Conservation (phyloP, 2,113 vertebrate species). For the Sminthopsis crassicaudata region DNA sequence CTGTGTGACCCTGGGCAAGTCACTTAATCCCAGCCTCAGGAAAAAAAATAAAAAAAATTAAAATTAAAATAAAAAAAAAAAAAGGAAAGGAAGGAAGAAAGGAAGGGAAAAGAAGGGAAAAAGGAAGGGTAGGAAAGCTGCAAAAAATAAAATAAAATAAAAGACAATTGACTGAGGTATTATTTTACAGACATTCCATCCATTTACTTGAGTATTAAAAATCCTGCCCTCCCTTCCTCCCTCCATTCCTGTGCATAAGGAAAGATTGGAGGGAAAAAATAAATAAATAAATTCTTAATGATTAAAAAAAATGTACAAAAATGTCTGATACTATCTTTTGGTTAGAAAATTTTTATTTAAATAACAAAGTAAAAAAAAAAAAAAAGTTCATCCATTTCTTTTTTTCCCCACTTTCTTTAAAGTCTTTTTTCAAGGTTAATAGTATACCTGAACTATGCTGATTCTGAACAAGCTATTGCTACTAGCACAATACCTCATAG, state of each 20-base stretch:
- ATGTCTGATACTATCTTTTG: background rate
- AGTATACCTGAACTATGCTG: background rate
- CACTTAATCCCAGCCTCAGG: too few relatives aligned
- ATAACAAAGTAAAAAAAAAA: background rate
- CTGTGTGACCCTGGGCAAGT: too few relatives aligned
- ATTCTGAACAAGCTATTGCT: background rate
- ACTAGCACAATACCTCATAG: background rate
- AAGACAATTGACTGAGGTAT: too few relatives aligned
- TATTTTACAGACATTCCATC: background rate
- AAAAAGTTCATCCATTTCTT: background rate
- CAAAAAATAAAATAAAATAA: background rate
- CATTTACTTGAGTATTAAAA: background rate
- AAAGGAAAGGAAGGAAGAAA: background rate
- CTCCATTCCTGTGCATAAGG: background rate
- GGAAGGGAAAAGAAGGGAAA: too few relatives aligned
- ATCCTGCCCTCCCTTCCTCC: background rate
- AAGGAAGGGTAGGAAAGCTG: too few relatives aligned
- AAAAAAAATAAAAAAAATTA: too few relatives aligned
- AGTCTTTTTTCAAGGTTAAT: background rate
- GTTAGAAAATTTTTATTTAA: background rate
- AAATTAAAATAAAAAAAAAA: too few relatives aligned
- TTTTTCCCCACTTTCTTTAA: background rate
- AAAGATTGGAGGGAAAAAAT: background rate
- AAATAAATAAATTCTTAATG: background rate
- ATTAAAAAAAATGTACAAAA: background rate